phyloP scores from a whole-genome alignment of 2,888 invertebrate species.

The Latrodectus hesperus region DNA sequence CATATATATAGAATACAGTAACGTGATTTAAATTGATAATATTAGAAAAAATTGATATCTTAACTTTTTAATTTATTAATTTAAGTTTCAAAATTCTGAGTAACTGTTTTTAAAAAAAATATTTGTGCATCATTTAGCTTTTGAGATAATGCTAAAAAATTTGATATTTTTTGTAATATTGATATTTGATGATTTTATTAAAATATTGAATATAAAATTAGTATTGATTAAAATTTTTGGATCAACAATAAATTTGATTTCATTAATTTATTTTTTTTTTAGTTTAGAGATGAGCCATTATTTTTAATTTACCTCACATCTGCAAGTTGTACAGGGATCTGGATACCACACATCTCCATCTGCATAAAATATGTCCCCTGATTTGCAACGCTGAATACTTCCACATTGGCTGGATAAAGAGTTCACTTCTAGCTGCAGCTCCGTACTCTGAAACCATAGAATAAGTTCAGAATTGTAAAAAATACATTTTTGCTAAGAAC shows the following conservation, averaged over 20 bases:
- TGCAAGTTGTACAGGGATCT: slow-evolving; percentile 59
- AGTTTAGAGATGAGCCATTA: background rate
- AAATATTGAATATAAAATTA: background rate
- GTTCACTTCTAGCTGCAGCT: slow-evolving; percentile 29
- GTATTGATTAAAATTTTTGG: background rate
- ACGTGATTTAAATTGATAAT: no score
- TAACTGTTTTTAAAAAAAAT: background rate
- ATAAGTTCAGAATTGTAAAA: background rate
- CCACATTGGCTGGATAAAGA: slow-evolving; percentile 32
- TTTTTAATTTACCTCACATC: slow-evolving; percentile 44
- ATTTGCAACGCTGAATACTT: slow-evolving; percentile 19
- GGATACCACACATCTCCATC: slow-evolving; percentile 62
- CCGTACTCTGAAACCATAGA: slow-evolving; percentile 40
- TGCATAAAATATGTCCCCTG: slow-evolving; percentile 14
- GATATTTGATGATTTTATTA: background rate
- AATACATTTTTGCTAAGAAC: no score
- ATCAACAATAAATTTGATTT: background rate
- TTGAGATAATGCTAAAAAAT: background rate
- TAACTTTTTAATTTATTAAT: no score
- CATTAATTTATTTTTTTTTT: background rate
- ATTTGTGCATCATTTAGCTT: background rate
- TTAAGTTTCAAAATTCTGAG: no score
- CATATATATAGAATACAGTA: no score
- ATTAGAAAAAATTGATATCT: no score
- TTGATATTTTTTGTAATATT: background rate